Evolutionary conservation across 2,113 vertebrate genomes (phyloP).

Genomic region (Guaruba guarouba): DNA sequence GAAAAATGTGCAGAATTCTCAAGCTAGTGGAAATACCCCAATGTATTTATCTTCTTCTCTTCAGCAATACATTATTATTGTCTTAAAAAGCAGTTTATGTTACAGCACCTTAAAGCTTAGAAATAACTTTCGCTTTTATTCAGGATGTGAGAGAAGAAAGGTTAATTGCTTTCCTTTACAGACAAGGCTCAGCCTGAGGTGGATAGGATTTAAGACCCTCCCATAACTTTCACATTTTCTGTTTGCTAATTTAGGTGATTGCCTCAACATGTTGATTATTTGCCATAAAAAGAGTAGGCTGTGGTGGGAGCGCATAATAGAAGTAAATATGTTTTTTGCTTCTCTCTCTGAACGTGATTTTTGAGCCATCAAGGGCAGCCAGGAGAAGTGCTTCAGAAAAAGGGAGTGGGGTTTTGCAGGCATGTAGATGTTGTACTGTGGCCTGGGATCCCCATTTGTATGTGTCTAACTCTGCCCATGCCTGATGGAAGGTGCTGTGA

Average conservation of each 20-base stretch:
- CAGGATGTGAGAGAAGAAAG: neutral
- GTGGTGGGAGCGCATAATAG: neutral
- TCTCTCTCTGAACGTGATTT: neutral
- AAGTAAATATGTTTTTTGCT: neutral
- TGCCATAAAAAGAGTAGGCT: neutral
- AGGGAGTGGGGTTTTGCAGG: too few species aligned
- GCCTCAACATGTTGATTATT: neutral
- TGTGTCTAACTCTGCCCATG: fast-evolving
- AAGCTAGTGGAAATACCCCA: neutral
- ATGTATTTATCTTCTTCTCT: neutral
- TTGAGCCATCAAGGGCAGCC: neutral
- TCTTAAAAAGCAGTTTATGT: neutral
- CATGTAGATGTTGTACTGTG: fast-evolving
- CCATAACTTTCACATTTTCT: neutral
- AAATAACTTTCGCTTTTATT: neutral
- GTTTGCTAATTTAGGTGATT: neutral
- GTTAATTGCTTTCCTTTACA: neutral
- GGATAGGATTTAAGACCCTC: neutral
- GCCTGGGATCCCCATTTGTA: fast-evolving
- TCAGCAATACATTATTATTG: neutral
- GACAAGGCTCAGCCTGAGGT: neutral
- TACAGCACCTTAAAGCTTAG: neutral
- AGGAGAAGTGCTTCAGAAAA: neutral
- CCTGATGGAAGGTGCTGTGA: fast-evolving
- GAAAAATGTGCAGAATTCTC: neutral